phyloP scores from a whole-genome alignment of 2,797 vertebrate species.

The Neoniphon sammara region DNA sequence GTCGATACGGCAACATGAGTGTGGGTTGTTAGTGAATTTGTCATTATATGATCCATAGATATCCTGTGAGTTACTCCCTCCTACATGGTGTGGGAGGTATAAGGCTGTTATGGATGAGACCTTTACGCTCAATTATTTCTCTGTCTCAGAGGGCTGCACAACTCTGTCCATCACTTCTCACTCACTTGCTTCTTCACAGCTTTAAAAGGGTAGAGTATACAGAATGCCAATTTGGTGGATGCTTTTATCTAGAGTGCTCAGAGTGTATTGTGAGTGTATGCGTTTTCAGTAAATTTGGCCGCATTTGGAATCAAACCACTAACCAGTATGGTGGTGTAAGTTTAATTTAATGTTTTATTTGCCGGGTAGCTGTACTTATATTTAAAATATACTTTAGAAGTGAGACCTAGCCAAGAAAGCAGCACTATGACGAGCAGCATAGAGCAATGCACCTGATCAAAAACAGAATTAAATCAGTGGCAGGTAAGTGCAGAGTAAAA shows the following conservation, averaged over 20 bases:
- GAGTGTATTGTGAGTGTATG: too few relatives aligned
- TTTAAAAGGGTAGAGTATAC: conserved; percentile 5
- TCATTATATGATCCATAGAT: conserved; percentile 64
- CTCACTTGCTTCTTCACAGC: conserved; percentile 10
- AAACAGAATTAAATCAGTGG: too few relatives aligned
- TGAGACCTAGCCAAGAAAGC: too few relatives aligned
- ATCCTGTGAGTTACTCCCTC: conserved; percentile 51
- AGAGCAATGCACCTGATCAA: too few relatives aligned
- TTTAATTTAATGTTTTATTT: too few relatives aligned
- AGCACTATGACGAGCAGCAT: too few relatives aligned
- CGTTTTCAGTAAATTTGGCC: background rate
- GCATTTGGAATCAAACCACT: too few relatives aligned
- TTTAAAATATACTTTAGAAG: too few relatives aligned
- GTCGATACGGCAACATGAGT: conserved; percentile 39
- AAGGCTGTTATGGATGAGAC: conserved; percentile 59
- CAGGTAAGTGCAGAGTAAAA: too few relatives aligned
- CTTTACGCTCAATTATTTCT: conserved; percentile 44
- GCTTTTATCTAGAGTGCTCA: conserved; percentile 3
- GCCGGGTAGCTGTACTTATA: too few relatives aligned
- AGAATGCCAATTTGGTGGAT: background rate
- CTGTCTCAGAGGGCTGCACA: conserved; percentile 2
- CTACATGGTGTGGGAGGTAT: conserved; percentile 60
- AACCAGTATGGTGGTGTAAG: too few relatives aligned
- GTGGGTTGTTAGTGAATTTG: conserved; percentile 59
- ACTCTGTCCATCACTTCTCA: conserved; percentile 43